Percentiles rank a stretch among this genome's conserved stretches.
Evolutionary conservation across 1,140 invertebrate genomes (phyloP).

Genomic region (Lordiphosa stackelbergi): DNA sequence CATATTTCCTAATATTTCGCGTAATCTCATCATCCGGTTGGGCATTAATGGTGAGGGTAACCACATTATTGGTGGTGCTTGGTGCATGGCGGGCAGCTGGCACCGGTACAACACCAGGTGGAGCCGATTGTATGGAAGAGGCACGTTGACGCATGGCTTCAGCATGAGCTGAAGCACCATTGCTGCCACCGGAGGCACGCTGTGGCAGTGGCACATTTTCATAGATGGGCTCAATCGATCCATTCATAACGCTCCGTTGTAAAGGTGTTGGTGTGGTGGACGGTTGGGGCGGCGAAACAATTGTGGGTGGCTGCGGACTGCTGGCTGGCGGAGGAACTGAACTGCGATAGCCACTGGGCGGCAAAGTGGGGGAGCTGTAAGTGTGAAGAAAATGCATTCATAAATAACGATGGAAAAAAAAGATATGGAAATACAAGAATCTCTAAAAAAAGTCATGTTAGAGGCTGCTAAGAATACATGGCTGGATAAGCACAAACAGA

Average conservation of each 20-base stretch:
- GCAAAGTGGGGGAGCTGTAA: conserved; percentile 51
- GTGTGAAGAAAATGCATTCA: too few species aligned
- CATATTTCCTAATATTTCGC: conserved; percentile 46
- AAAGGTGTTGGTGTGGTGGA: conserved; percentile 43
- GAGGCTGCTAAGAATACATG: too few species aligned
- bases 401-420: too few species aligned
- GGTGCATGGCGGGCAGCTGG: conserved; percentile 25
- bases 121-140: conserved; percentile 82
- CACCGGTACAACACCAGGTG: conserved; percentile 79
- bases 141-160: conserved; percentile 80
- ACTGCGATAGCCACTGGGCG: conserved; percentile 62
- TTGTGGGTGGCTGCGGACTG: conserved; percentile 45
- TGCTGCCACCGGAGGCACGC: conserved; percentile 76
- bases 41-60: conserved; percentile 45
- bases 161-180: conserved; percentile 23
- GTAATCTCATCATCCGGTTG: conserved; percentile 54
- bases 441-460: too few species aligned
- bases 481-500: too few species aligned
- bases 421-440: too few species aligned
- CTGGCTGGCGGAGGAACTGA: conserved; percentile 57
- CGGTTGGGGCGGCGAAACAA: conserved; percentile 12
- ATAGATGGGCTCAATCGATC: conserved; percentile 84
- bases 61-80: conserved; percentile 39
- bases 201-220: conserved; percentile 85
- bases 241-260: conserved; percentile 64